These are phyloP conservation scores for Lophochroa leadbeateri DNA, from an alignment of 2,113 vertebrate genomes.

Conservation along the genomic window DNA sequence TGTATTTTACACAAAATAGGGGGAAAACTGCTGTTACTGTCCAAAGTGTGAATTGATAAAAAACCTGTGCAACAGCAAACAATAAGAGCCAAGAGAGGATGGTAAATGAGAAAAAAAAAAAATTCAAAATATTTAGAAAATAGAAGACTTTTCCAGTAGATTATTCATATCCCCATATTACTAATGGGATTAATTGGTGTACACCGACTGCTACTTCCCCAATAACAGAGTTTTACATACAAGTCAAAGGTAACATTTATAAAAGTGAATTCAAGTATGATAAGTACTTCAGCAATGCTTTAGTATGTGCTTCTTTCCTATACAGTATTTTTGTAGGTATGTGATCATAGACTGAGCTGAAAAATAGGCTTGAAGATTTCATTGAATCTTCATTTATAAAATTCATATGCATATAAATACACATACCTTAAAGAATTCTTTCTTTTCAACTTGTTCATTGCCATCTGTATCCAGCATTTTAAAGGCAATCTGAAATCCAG, in stretches of 20 bases:
- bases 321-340: not conserved
- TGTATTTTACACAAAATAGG: not conserved
- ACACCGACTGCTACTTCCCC: not conserved
- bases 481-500: slow-evolving; percentile 95
- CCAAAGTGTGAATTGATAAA: not conserved
- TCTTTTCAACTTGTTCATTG: slow-evolving; percentile 94
- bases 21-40: not conserved
- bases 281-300: not conserved
- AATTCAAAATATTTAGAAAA: not conserved
- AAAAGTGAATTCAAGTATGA: not conserved
- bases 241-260: not conserved
- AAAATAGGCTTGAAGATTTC: not conserved
- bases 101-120: not conserved
- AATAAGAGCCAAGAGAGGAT: not conserved
- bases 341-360: not conserved
- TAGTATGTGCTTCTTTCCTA: not conserved
- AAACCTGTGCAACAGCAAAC: not conserved
- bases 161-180: not conserved
- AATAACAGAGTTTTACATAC: not conserved
- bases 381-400: not conserved
- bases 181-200: not conserved
- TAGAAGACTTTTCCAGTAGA: not conserved
- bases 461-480: slow-evolving; percentile 96
- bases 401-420: not conserved
- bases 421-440: slow-evolving; percentile 93